These are phyloP conservation scores for Chymomyza fuscimana DNA, from an alignment of 2,888 invertebrate species.

Conservation along the genomic window DNA sequence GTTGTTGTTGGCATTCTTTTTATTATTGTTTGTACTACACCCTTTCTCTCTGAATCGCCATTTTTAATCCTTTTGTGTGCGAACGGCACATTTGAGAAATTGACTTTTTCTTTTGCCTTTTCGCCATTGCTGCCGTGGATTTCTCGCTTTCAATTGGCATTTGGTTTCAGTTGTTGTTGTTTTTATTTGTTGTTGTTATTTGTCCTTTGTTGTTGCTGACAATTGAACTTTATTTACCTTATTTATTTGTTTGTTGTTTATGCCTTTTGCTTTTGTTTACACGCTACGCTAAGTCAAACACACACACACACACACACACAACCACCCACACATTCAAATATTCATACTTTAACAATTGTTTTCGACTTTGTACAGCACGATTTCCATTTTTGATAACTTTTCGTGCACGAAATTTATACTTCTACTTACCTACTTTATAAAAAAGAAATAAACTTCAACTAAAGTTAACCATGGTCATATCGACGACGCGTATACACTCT, in stretches of 20 bases:
- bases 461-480: slow-evolving; percentile 23
- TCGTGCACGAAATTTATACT: slow-evolving; percentile 53
- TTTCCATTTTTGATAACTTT: slow-evolving; percentile 63
- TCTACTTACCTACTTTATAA: slow-evolving; percentile 47
- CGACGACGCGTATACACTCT: too few species aligned
- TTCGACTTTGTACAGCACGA: slow-evolving; percentile 27
- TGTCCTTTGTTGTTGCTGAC: slow-evolving; percentile 35
- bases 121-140: slow-evolving; percentile 23
- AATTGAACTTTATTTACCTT: slow-evolving; percentile 62
- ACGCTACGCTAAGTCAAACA: neutral
- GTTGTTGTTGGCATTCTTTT: slow-evolving; percentile 9
- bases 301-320: neutral
- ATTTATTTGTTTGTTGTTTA: slow-evolving; percentile 57
- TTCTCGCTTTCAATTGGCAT: slow-evolving; percentile 44
- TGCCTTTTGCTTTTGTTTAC: slow-evolving; percentile 34
- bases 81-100: slow-evolving; percentile 55
- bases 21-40: neutral
- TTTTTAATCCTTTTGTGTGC: slow-evolving; percentile 64
- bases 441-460: slow-evolving; percentile 20
- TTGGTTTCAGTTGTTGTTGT: neutral
- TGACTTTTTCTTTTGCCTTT: slow-evolving; percentile 41
- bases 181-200: slow-evolving; percentile 32
- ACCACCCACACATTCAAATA: neutral
- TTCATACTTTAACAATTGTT: slow-evolving; percentile 7
- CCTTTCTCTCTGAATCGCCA: neutral